Evolutionary conservation across 1,140 invertebrate species (phyloP), one percentile per base, ranked within the genome.

Genomic region (Protaetia brevitarsis): DNA sequence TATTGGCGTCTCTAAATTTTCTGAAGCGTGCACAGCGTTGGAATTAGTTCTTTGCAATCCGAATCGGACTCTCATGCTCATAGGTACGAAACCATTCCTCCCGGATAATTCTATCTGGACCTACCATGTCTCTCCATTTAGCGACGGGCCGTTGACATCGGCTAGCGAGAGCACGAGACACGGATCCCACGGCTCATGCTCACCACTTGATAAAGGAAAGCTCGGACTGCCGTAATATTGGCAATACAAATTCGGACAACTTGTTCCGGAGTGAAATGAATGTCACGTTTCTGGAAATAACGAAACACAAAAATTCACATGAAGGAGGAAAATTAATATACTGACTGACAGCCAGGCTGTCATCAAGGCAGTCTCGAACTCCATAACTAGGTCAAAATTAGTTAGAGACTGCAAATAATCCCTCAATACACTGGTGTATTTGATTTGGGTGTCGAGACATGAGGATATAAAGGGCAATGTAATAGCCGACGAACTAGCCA

Each of bases 11-110:
- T 29, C 79, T 2, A 85, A 78, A 68, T 85, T 84, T 70, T 88
- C 88, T 70, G 93, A 95, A 5, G 92, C 93, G 75, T 97, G 94
- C 3, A 94, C 78, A n/a, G 84, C 87, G 74, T 94, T 93, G 68
- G 83, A 83, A 57, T 79, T 79, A 30, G 82, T 81, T 7, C 68
- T 58, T 16, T 78, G 77, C 3, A 81, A 74, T 5, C 90, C 91
- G 79, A 88, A 93, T 67, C 81, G 81, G 0, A 87, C 88, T 71
- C 89, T 82, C 26, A 94, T 81, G 72, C 87, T 90, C 63, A 88
- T 85, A 3, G 90, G 90, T 79, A 84, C 85, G 77, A 90, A n/a
- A 85, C 56, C 87, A 82, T 71, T 85, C 82, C 4, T 90, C 89
- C 76, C 88, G 85, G 6, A 80, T 69, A 3, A 80, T 79, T 65